These are phyloP conservation scores for Ibidorhyncha struthersii DNA, from an alignment of 2,113 vertebrate species.

Conservation along the genomic window DNA sequence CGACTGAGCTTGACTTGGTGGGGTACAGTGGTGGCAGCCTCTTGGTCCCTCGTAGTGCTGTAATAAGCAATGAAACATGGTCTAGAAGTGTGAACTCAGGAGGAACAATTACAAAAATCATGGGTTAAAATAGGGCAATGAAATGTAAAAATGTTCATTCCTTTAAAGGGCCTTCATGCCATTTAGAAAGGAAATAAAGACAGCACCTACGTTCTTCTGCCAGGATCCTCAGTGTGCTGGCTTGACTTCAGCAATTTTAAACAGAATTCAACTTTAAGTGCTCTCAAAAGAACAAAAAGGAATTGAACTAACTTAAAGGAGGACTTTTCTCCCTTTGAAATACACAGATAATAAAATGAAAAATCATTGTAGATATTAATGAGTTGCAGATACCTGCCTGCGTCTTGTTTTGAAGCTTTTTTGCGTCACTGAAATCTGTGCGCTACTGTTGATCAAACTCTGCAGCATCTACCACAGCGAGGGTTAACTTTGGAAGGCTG, in stretches of 20 bases:
- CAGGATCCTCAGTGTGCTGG: background rate
- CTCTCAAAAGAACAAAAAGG: background rate
- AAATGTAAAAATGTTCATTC: background rate
- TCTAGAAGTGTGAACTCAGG: background rate
- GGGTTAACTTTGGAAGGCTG: background rate
- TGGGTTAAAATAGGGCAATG: background rate
- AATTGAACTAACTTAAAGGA: background rate
- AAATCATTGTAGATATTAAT: background rate
- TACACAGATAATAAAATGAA: background rate
- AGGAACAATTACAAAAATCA: background rate
- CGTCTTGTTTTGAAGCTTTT: background rate
- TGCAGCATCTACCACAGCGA: background rate
- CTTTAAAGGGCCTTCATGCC: background rate
- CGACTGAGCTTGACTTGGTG: rapidly evolving
- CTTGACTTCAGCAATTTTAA: background rate
- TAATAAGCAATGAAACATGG: background rate
- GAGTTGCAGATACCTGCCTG: background rate
- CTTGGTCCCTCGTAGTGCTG: background rate
- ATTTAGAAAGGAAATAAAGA: background rate
- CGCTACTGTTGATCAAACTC: background rate
- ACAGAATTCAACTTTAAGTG: background rate
- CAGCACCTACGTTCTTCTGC: background rate
- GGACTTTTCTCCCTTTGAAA: background rate
- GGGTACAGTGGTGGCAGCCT: rapidly evolving
- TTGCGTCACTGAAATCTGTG: background rate